phyloP scores from a whole-genome alignment of 2,888 invertebrate genomes.

The Drosophila greeni region DNA sequence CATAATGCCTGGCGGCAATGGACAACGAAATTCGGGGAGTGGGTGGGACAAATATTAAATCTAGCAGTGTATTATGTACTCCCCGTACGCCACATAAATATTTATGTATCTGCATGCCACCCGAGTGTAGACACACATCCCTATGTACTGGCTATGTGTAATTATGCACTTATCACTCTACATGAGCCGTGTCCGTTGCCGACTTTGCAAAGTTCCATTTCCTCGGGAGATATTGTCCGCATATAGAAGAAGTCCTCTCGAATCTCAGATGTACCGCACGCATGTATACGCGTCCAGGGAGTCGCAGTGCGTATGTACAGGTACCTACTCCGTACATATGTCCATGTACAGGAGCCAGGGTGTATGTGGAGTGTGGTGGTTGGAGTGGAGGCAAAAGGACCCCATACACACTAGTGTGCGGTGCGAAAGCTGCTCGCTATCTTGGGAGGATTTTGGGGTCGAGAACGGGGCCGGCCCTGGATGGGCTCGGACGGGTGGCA shows the following conservation, averaged over 20 bases:
- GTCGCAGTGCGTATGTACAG: slow-evolving; percentile 49
- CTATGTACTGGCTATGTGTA: slow-evolving; percentile 24
- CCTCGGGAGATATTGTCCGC: slow-evolving; percentile 69
- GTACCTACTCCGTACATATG: slow-evolving; percentile 35
- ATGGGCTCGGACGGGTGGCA: slow-evolving; percentile 41
- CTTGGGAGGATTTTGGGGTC: slow-evolving; percentile 55
- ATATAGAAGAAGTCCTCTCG: slow-evolving; percentile 57
- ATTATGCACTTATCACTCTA: slow-evolving; percentile 35
- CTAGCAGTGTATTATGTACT: slow-evolving; percentile 52
- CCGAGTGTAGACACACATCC: slow-evolving; percentile 11
- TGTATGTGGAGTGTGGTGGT: slow-evolving; percentile 15
- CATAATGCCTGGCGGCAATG: slow-evolving; percentile 40
- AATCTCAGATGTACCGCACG: slow-evolving; percentile 43
- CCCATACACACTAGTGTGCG: slow-evolving; percentile 37
- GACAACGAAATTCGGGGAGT: slow-evolving; percentile 44
- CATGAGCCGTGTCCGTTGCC: slow-evolving; percentile 35
- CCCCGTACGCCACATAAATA: slow-evolving; percentile 31
- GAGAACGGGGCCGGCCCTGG: slow-evolving; percentile 2
- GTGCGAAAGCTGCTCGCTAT: slow-evolving; percentile 66
- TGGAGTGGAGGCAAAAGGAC: slow-evolving; percentile 20
- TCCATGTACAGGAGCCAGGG: slow-evolving; percentile 24
- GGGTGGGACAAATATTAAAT: slow-evolving; percentile 58
- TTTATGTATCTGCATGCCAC: slow-evolving; percentile 24
- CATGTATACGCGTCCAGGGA: slow-evolving; percentile 43
- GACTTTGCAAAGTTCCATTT: slow-evolving; percentile 60